Base-by-base conservation (phyloP, 92 coral and sea anemone species). In the Heteractis magnifica region DNA sequence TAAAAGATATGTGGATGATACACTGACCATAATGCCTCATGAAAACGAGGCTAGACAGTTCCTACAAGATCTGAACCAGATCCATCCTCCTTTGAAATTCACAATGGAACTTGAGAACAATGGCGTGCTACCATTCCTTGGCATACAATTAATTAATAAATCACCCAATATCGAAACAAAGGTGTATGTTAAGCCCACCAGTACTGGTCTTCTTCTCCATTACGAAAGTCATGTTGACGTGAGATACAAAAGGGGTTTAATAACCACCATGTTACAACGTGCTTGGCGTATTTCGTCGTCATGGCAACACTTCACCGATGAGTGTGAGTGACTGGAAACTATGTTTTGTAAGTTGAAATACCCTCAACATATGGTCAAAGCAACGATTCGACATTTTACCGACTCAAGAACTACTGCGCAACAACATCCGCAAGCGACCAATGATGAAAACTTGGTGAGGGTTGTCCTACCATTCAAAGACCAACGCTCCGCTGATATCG, bases 91-190 rank as follows among this genome's bases (percentile, higher is more conserved):
- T 21, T 64, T 86, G 71, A 19, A 86, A 49, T 72, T 86, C 78
- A 86, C 89, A 34, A 86, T 86, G 89, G 89, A 79, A 79, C 83
- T 86, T 55, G 51, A 84, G 71, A 71, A 34, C 78, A 86, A 79
- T 76, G 75, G 68, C 62, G 68, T 78, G 52, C 76, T 86, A 71
- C 89, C 84, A 72, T 86, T 86, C 65, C 76, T 80, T 71, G 89
- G 89, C 65, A 86, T 56, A 76, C 77, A 77, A 77, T 20, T 77
- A 49, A 77, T 77, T 49, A 77, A 77, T 77, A 77, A 77, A 77
- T 77, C 81, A 21, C 85, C 85, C 6, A 82, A 52, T 49, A 82
- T 77, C 72, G 83, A 76, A 64, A 76, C 83, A n/a, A 78, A 84
- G 76, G 83, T 84, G 11, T 84, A 84, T 78, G 65, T 77, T 10